A percentile compares a stretch with the other conserved stretches of the same genome.
phyloP scores from a whole-genome alignment of 1,140 invertebrate genomes.

The Drosophila pruinosa region DNA sequence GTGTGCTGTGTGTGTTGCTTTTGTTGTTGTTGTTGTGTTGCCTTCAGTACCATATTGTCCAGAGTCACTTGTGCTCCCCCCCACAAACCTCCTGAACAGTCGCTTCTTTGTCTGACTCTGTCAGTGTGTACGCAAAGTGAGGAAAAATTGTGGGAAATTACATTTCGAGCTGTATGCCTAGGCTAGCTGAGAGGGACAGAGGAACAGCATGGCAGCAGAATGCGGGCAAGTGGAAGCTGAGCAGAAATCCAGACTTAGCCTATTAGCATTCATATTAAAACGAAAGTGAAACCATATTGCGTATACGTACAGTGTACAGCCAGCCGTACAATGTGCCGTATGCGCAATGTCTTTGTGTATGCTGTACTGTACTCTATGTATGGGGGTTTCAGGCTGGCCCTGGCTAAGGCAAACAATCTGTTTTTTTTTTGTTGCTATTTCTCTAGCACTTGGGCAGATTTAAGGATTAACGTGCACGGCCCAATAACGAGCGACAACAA shows the following conservation, averaged over 20 bases:
- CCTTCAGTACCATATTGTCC: conserved; percentile 57
- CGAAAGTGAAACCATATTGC: conserved; percentile 81
- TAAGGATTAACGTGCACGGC: conserved; percentile 70
- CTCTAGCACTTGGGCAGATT: conserved; percentile 75
- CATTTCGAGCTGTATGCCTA: conserved; percentile 55
- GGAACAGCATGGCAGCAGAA: no score
- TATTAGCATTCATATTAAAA: conserved; percentile 82
- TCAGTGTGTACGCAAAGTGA: conserved; percentile 68
- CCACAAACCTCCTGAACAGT: neutral
- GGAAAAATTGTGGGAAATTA: conserved; percentile 81
- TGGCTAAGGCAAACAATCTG: conserved; percentile 60
- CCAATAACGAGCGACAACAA: conserved; percentile 40
- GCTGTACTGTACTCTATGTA: conserved; percentile 34
- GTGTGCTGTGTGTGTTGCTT: conserved; percentile 1
- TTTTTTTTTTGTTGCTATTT: conserved; percentile 30
- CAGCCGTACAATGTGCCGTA: conserved; percentile 30
- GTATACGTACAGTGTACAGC: conserved; percentile 55
- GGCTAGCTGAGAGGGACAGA: neutral
- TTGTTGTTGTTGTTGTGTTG: neutral
- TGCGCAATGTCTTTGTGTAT: conserved; percentile 13
- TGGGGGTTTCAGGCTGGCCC: conserved; percentile 35
- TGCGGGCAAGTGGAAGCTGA: conserved; percentile 9
- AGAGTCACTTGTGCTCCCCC: conserved; percentile 34
- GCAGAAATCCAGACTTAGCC: conserved; percentile 77
- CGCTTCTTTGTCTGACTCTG: conserved; percentile 52